Percentiles rank a stretch among this genome's conserved stretches.
Evolutionary conservation across 2,888 invertebrate genomes (phyloP).

Genomic region (Exephanes ischioxanthus): DNA sequence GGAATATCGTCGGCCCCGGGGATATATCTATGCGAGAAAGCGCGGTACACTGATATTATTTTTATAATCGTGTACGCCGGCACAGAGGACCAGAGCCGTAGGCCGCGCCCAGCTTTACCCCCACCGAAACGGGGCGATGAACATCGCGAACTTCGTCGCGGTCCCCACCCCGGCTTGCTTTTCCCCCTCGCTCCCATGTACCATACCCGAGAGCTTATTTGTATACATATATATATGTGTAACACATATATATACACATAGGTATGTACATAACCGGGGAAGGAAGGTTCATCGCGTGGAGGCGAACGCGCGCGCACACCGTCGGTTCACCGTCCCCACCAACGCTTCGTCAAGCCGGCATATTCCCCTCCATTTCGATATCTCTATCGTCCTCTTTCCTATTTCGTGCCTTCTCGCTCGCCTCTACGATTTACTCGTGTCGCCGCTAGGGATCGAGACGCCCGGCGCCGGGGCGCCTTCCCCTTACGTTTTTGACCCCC

Average conservation of each 20-base stretch:
- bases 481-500: slow-evolving; percentile 19
- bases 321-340: slow-evolving; percentile 56
- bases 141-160: slow-evolving; percentile 72
- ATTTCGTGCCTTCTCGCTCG: slow-evolving; percentile 36
- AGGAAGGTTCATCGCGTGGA: slow-evolving; percentile 57
- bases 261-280: slow-evolving; percentile 19
- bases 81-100: slow-evolving; percentile 82
- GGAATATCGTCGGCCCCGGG: slow-evolving; percentile 69
- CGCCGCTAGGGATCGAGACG: slow-evolving; percentile 51
- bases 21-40: slow-evolving; percentile 79
- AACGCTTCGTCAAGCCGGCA: slow-evolving; percentile 40
- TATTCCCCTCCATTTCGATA: slow-evolving; percentile 32
- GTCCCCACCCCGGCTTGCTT: slow-evolving; percentile 71
- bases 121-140: slow-evolving; percentile 73
- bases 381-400: slow-evolving; percentile 37
- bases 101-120: slow-evolving; percentile 84
- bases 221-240: slow-evolving; percentile 5
- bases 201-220: not conserved
- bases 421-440: slow-evolving; percentile 23
- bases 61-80: slow-evolving; percentile 83
- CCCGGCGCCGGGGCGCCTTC: slow-evolving; percentile 64
- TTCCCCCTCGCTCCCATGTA: slow-evolving; percentile 43
- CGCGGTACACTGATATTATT: slow-evolving; percentile 81
- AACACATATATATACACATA: not conserved
- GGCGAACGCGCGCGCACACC: slow-evolving; percentile 60